Base-by-base conservation (phyloP, 2,797 vertebrate genomes). In the Tolypeutes matacus region DNA sequence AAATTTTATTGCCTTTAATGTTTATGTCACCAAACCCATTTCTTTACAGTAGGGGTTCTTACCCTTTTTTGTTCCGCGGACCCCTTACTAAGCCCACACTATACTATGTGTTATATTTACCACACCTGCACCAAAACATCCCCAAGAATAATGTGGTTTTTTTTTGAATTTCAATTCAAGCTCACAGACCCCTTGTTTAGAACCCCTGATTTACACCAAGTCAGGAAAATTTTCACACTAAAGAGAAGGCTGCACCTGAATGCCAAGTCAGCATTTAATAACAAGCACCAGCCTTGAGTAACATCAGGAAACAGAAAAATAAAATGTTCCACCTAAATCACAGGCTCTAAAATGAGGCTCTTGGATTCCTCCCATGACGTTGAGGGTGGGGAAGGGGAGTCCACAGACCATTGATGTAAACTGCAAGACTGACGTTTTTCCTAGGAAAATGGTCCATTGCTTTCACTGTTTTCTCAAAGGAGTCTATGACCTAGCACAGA, bases 211-310 rank as follows among this genome's bases (percentile, higher is more conserved):
- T 46, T 46, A 70, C 8, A 56, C 39, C 64, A 91, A n/a, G n/a
- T 92, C 60, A 89, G 51, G 23, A 75, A 89, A 84, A 14, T 86
- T 29, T 90, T 82, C 23, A 78, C 75, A 49, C 25, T 76, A 56
- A 75, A 90, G 23, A 95, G 39, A 65, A 86, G 7, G 3, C n/a
- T 36, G 39, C 39, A 75, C 31, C 73, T 67, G 18, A 92, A 92
- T n/a, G 42, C 29, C 39, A 60, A 62, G 20, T 5, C 51, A 89
- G 46, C 56, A 60, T 85, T 73, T 78, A 91, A 83, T 83, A 72
- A 85, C 10, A 91, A 46, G 13, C 21, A 64, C 82, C 60, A 76
- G 51, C 29, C 36, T 21, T 25, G 25, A 36, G 42, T 62, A 39
- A 23, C 3, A 49, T 69, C 29, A 82, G 72, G 29, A 62, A 83